Percentiles rank a stretch among this genome's conserved stretches.
These are phyloP conservation scores for Vidua macroura DNA, from an alignment of 2,113 vertebrate species.

Conservation along the genomic window DNA sequence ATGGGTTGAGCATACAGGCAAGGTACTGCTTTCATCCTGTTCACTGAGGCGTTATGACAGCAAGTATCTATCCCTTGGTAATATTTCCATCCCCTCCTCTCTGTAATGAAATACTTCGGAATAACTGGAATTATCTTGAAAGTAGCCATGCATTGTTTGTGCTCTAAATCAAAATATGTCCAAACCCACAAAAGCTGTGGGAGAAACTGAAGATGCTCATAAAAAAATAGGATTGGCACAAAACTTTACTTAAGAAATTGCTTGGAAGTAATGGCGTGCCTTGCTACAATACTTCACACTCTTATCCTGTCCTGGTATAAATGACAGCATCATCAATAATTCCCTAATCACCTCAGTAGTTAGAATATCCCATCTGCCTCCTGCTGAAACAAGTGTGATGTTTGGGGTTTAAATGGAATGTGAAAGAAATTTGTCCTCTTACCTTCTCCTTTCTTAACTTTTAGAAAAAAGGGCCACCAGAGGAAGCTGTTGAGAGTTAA, in stretches of 20 bases:
- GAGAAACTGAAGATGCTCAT: background rate
- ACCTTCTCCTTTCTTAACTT: background rate
- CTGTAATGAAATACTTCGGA: background rate
- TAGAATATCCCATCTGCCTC: background rate
- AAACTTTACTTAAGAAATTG: background rate
- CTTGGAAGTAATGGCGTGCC: background rate
- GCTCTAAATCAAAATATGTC: background rate
- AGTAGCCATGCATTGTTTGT: background rate
- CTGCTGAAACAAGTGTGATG: background rate
- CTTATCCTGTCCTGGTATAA: background rate
- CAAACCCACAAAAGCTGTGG: background rate
- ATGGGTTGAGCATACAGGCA: background rate
- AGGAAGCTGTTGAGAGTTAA: background rate
- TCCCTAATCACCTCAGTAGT: background rate
- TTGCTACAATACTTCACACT: background rate
- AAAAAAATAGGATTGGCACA: background rate
- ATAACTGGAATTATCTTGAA: background rate
- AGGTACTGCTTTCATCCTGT: background rate
- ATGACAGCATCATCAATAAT: background rate
- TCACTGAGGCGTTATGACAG: background rate
- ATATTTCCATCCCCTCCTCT: background rate
- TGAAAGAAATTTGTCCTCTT: background rate
- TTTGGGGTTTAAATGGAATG: background rate
- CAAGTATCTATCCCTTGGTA: background rate
- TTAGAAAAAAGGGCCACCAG: background rate